Evolutionary conservation across 2,888 invertebrate genomes (phyloP).

Genomic region (Onthophagus sagittarius): DNA sequence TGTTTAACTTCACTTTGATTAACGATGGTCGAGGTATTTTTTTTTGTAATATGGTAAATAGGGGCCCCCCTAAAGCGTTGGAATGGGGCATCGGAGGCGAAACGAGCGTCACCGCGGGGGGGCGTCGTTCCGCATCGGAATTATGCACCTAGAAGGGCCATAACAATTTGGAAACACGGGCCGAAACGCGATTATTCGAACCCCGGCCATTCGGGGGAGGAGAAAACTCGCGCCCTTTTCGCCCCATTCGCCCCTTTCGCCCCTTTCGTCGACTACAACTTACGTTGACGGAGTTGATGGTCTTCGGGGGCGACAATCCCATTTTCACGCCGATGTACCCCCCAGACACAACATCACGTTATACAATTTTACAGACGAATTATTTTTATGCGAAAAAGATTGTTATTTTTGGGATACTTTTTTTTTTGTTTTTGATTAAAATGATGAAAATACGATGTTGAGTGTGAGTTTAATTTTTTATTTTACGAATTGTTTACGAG

Average conservation of each 20-base stretch:
- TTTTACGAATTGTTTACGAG: background rate
- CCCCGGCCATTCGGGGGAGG: constrained; percentile 13
- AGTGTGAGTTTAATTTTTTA: background rate
- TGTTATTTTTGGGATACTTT: background rate
- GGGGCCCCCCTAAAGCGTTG: background rate
- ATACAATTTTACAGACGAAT: constrained; percentile 25
- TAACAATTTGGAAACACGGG: constrained; percentile 30
- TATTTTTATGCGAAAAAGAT: constrained; percentile 3
- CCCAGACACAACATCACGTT: constrained; percentile 27
- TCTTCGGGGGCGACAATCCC: constrained; percentile 20
- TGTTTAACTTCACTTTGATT: background rate
- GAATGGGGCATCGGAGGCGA: background rate
- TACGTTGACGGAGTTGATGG: background rate
- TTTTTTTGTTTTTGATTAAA: background rate
- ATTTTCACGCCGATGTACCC: constrained; percentile 28
- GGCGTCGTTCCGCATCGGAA: constrained; percentile 23
- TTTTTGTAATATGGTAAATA: background rate
- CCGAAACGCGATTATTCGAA: constrained; percentile 26
- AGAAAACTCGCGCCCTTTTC: constrained; percentile 13
- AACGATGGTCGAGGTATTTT: background rate
- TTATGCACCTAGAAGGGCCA: constrained; percentile 22
- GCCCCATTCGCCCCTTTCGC: constrained; percentile 22
- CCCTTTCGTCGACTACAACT: constrained; percentile 13
- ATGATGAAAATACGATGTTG: background rate
- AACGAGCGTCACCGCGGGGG: constrained; percentile 15